Evolutionary conservation across 1,140 invertebrate genomes (phyloP).

Genomic region (Drosophila rhopaloa): DNA sequence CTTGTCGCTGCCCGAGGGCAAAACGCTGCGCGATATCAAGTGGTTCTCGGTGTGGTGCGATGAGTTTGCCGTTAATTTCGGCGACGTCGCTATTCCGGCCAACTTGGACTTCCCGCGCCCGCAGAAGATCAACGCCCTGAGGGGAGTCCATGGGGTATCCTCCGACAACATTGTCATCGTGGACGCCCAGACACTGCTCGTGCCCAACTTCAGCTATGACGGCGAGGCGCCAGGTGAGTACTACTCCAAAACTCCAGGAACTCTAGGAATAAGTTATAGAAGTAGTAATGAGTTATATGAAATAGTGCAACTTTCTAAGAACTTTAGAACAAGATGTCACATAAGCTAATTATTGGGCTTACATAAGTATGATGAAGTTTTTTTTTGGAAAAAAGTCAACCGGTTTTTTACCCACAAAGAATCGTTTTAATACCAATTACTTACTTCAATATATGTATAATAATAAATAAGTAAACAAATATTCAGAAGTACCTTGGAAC

Average conservation of each 20-base stretch:
- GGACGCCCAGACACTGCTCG: conserved; percentile 94
- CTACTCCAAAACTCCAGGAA: not conserved
- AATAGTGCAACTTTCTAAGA: too few species aligned
- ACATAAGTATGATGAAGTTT: too few species aligned
- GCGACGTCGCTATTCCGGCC: conserved; percentile 92
- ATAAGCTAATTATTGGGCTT: too few species aligned
- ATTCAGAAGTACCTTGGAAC: not conserved
- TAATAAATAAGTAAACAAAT: not conserved
- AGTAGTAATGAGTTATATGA: too few species aligned
- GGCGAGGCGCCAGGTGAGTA: conserved; percentile 93
- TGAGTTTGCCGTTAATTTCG: conserved; percentile 95
- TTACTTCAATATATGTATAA: too few species aligned
- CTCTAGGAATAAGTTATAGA: too few species aligned
- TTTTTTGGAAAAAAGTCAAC: too few species aligned
- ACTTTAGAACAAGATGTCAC: too few species aligned
- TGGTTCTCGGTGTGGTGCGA: conserved; percentile 97
- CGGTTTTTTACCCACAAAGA: too few species aligned
- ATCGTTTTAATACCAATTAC: too few species aligned
- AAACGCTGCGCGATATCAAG: conserved; percentile 91
- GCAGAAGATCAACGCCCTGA: conserved; percentile 90
- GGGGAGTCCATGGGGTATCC: conserved; percentile 92
- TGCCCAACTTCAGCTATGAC: conserved; percentile 95
- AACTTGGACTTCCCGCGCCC: conserved; percentile 93
- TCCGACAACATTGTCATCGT: conserved; percentile 94
- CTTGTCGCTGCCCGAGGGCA: conserved; percentile 93